Percentiles rank a stretch among this genome's conserved stretches.
phyloP scores from a whole-genome alignment of 2,113 vertebrate genomes.

The Rostratula benghalensis region DNA sequence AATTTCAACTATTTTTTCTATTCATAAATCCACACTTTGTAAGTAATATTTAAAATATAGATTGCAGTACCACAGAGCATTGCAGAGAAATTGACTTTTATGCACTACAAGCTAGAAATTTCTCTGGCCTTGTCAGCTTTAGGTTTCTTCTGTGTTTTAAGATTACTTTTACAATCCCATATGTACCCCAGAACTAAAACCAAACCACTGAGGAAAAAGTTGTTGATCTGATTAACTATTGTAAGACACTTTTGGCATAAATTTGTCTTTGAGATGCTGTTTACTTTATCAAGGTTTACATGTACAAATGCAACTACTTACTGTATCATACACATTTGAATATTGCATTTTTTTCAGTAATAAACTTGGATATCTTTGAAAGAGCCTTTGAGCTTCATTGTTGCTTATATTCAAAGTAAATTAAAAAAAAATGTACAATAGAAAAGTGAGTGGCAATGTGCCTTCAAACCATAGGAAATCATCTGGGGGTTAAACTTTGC shows the following conservation, averaged over 20 bases:
- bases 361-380: conserved; percentile 74
- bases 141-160: background rate
- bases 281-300: conserved; percentile 83
- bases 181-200: background rate
- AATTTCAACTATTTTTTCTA: conserved; percentile 63
- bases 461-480: background rate
- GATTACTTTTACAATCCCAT: background rate
- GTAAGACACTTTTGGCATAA: conserved; percentile 34
- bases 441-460: background rate
- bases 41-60: conserved; percentile 23
- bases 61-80: background rate
- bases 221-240: background rate
- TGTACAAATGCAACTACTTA: conserved; percentile 79
- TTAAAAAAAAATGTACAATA: background rate
- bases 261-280: conserved; percentile 66
- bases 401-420: background rate
- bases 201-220: background rate
- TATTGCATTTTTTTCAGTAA: conserved; percentile 85
- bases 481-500: background rate
- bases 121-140: background rate
- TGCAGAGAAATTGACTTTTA: conserved; percentile 37
- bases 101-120: background rate
- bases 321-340: conserved; percentile 79
- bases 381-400: conserved; percentile 28
- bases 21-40: conserved; percentile 32